Base-by-base conservation (phyloP, 1,140 invertebrate species). In the Meteorus sp. region DNA sequence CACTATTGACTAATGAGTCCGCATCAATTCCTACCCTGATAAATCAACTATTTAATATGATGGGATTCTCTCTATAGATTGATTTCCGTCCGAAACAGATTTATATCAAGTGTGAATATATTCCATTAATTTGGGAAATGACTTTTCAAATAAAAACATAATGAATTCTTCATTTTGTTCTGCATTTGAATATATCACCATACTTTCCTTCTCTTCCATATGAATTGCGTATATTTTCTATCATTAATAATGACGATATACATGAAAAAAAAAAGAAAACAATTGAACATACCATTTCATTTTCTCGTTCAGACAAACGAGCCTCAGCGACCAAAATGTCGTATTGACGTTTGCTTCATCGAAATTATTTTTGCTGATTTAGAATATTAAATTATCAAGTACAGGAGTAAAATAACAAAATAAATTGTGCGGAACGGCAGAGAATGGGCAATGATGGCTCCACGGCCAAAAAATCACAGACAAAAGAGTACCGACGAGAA, bases 401-500 rank as follows among this genome's bases (percentile, higher is more conserved):
- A 20, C 35, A 31, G 29, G 29, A 39, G 35, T 39, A 39, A 39
- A 39, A n/a, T 7, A n/a, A 7, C 13, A 39, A 11, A 3, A 4
- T n/a, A 39, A 39, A 39, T 39, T 13, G 35, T 5, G 35, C 3
- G 3, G 13, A 15, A 15, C 35, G 8, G 15, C 35, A 39, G 15
- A 39, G n/a, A 45, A 56, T 56, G 53, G 53, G 53, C 29, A 56
- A 45, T 35, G 41, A 41, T 9, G 13, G 29, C 3, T 56, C 53
- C 11, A 31, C 23, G 19, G 39, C 53, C 19, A 31, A n/a, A 22
- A 44, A 45, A 19, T 33, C 25, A 31, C 19, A 45, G 9, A 17
- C 8, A 27, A 9, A 13, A 43, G 7, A 43, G 11, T 7, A 19
- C n/a, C 17, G 19, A 45, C 13, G 43, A 44, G 27, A 48, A n/a